Evolutionary conservation across 2,888 invertebrate species (phyloP).

Genomic region (Ornithoptera priamus): DNA sequence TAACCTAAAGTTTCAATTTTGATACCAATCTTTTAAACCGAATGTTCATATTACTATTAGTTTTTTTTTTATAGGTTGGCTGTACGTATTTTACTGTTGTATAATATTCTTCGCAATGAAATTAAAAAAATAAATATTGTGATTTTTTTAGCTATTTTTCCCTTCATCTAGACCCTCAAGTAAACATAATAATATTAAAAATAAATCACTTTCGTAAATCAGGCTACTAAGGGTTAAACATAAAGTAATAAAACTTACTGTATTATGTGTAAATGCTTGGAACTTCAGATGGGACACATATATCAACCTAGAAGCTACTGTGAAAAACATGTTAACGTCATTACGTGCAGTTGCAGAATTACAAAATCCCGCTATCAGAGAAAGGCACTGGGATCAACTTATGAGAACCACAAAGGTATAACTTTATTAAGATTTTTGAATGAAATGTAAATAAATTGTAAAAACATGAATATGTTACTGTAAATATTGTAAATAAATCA

Average conservation of each 20-base stretch:
- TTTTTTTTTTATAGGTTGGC: too few species aligned
- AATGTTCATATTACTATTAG: too few species aligned
- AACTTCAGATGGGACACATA: slow-evolving; percentile 91
- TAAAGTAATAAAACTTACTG: not conserved
- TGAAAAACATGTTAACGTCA: slow-evolving; percentile 98
- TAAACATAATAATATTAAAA: too few species aligned
- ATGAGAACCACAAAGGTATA: slow-evolving; percentile 96
- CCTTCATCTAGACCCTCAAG: too few species aligned
- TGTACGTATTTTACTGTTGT: too few species aligned
- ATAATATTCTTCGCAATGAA: too few species aligned
- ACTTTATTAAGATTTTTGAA: slow-evolving; percentile 6
- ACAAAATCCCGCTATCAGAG: slow-evolving; percentile 97
- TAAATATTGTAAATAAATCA: slow-evolving; percentile 44
- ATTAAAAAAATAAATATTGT: too few species aligned
- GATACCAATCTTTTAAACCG: too few species aligned
- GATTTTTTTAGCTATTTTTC: too few species aligned
- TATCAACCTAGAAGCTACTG: slow-evolving; percentile 91
- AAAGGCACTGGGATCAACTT: slow-evolving; percentile 97
- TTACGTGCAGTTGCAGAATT: slow-evolving; percentile 96
- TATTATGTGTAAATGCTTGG: not conserved
- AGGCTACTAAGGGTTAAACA: not conserved
- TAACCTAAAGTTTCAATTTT: too few species aligned
- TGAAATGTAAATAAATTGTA: slow-evolving; percentile 36
- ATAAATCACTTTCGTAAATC: too few species aligned
- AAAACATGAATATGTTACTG: slow-evolving; percentile 16